Conservation (phyloP, 2,113 vertebrate genomes). For the Meles meles region DNA sequence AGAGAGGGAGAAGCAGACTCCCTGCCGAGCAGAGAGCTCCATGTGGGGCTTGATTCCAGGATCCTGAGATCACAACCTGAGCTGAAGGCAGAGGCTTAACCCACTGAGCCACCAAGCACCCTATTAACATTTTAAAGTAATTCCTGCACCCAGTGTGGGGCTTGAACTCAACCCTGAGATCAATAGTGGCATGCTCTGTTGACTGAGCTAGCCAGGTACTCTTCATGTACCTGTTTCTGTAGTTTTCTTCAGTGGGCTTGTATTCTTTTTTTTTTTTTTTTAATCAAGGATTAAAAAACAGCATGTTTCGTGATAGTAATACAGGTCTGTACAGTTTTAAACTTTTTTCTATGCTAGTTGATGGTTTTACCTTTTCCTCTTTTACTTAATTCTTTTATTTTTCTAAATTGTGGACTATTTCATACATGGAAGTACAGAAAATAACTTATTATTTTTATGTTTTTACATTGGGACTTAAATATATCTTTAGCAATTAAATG, state of each 20-base stretch:
- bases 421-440: neutral
- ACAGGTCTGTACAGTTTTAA: neutral
- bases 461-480: neutral
- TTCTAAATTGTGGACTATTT: neutral
- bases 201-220: neutral
- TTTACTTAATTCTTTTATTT: neutral
- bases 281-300: neutral
- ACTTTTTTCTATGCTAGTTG: neutral
- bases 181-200: neutral
- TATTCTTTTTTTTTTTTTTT: neutral
- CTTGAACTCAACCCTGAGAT: neutral
- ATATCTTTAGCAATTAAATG: neutral
- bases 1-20: too few relatives aligned
- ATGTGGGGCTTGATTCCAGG: too few relatives aligned
- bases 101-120: too few relatives aligned
- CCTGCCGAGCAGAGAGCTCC: too few relatives aligned
- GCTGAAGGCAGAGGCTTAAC: too few relatives aligned
- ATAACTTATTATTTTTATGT: neutral
- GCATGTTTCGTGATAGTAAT: neutral
- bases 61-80: too few relatives aligned
- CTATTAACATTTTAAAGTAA: neutral
- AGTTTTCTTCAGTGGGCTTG: neutral
- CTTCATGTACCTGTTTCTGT: neutral
- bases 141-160: neutral
- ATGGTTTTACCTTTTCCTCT: neutral